A percentile compares a stretch with the other conserved stretches of the same genome.
Conservation (phyloP, 1,140 invertebrate genomes). For the Phymorhynchus buccinoides region DNA sequence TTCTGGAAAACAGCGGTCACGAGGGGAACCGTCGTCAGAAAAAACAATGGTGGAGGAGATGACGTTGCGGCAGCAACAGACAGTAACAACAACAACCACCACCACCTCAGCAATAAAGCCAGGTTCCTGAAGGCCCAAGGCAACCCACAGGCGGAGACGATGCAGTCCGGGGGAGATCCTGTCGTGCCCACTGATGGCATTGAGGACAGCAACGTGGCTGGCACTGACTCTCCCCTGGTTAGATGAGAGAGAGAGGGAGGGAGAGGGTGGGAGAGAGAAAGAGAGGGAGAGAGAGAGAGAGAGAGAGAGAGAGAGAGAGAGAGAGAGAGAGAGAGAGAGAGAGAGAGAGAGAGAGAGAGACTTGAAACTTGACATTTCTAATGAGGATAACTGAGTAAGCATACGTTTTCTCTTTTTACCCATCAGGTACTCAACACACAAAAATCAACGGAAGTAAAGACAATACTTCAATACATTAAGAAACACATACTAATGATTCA, state of each 20-base stretch:
- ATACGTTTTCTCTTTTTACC: no score
- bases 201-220: not conserved
- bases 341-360: not conserved
- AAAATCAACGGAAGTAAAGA: no score
- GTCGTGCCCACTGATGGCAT: not conserved
- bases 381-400: no score
- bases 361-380: no score
- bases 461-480: no score
- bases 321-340: not conserved
- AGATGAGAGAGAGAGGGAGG: not conserved
- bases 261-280: not conserved
- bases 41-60: not conserved
- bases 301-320: not conserved
- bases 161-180: not conserved
- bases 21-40: not conserved
- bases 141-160: not conserved
- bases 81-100: not conserved
- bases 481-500: no score
- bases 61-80: not conserved
- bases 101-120: not conserved
- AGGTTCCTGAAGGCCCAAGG: not conserved
- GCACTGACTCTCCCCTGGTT: not conserved
- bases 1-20: not conserved
- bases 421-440: no score
- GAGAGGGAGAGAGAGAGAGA: not conserved